A percentile compares a stretch with the other conserved stretches of the same genome.
Conservation (phyloP, 2,797 vertebrate genomes). For the Falco cherrug region DNA sequence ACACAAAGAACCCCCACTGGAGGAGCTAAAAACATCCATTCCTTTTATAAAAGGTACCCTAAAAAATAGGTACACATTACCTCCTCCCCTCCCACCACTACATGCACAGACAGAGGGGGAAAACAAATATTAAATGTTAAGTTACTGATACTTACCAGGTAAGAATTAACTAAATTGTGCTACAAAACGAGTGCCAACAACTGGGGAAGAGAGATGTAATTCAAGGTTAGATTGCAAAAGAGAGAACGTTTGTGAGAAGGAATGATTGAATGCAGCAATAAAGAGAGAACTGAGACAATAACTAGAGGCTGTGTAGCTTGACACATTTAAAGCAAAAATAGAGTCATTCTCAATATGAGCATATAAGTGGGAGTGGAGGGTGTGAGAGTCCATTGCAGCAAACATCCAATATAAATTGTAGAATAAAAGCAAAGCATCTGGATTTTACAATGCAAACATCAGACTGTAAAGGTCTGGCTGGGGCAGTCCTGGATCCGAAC, state of each 20-base stretch:
- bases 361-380: constrained; percentile 19
- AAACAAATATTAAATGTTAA: background rate
- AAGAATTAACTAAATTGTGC: background rate
- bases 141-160: background rate
- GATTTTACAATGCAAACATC: constrained; percentile 15
- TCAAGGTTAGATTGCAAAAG: background rate
- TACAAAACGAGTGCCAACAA: background rate
- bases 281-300: background rate
- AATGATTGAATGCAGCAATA: constrained; percentile 21
- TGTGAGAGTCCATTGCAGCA: constrained; percentile 18
- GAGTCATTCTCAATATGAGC: constrained; percentile 17
- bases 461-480: background rate
- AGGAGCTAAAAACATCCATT: background rate
- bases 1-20: background rate
- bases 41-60: background rate
- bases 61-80: background rate
- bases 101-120: background rate
- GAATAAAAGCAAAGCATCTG: constrained; percentile 42
- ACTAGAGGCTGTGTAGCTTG: background rate
- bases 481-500: background rate
- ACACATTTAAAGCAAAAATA: constrained; percentile 42
- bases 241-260: background rate
- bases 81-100: too few species aligned
- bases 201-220: background rate
- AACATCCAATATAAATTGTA: constrained; percentile 11